Percentiles rank a stretch among this genome's conserved stretches.
These are phyloP conservation scores for Arizona elegans DNA, from an alignment of 2,113 vertebrate species.

Conservation along the genomic window DNA sequence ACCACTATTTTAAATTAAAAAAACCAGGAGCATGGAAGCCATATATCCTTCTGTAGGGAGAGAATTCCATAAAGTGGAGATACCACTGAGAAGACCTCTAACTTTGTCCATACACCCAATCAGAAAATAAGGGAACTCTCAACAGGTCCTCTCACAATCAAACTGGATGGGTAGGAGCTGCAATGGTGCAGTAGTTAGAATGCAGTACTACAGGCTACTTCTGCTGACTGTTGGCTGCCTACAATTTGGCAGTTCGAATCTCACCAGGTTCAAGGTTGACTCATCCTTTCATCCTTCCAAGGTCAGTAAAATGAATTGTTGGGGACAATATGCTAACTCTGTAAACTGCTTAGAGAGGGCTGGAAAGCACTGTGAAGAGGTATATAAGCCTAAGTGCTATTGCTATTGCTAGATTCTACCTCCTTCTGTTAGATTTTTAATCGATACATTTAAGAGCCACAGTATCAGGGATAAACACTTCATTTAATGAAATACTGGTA, in stretches of 20 bases:
- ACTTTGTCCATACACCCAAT: neutral
- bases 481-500: neutral
- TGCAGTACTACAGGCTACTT: too few species aligned
- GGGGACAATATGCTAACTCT: too few species aligned
- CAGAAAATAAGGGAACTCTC: neutral
- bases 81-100: neutral
- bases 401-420: neutral
- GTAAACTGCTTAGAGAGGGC: too few species aligned
- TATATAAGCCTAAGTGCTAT: too few species aligned
- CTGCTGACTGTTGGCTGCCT: too few species aligned
- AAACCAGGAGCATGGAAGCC: neutral
- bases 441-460: neutral
- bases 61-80: neutral
- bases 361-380: too few species aligned
- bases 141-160: neutral
- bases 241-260: too few species aligned
- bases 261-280: too few species aligned
- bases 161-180: neutral
- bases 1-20: neutral
- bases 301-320: too few species aligned
- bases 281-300: too few species aligned
- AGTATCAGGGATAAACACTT: neutral
- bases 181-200: too few species aligned
- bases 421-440: neutral
- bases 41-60: neutral